Conservation (phyloP, 1,140 invertebrate genomes). For the Contarinia nasturtii region DNA sequence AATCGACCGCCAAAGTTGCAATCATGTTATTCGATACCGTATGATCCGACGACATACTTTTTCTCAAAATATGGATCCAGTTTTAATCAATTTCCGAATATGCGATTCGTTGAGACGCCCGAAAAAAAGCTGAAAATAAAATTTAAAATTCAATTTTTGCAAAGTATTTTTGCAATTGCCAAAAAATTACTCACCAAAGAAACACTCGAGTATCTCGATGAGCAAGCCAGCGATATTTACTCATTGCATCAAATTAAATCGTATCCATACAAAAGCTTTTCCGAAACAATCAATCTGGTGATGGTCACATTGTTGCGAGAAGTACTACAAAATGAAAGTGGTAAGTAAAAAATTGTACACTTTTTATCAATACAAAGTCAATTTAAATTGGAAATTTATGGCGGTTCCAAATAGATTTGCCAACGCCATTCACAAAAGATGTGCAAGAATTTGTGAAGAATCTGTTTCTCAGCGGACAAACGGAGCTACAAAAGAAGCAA, state of each 20-base stretch:
- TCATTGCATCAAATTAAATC: conserved; percentile 33
- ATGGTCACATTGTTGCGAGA: conserved; percentile 83
- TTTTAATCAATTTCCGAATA: conserved; percentile 71
- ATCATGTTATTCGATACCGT: conserved; percentile 43
- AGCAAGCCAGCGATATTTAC: conserved; percentile 59
- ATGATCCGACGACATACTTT: conserved; percentile 68
- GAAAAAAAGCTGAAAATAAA: conserved; percentile 38
- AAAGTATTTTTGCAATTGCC: conserved; percentile 57
- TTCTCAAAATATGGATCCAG: conserved; percentile 85
- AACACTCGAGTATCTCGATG: conserved; percentile 59
- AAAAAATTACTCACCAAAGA: conserved; percentile 82
- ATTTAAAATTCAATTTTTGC: conserved; percentile 54
- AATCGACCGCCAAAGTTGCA: conserved; percentile 22
- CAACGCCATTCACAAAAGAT: conserved; percentile 77
- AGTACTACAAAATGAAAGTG: conserved; percentile 68
- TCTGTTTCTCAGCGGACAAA: conserved; percentile 80
- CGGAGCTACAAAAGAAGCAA: conserved; percentile 67
- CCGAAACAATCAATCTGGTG: conserved; percentile 84
- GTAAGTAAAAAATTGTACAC: not conserved
- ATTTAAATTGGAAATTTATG: not conserved
- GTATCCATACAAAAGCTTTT: conserved; percentile 65
- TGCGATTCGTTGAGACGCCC: conserved; percentile 42
- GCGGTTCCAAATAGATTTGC: conserved; percentile 57
- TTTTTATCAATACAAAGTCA: no score
- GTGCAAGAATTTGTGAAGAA: conserved; percentile 55